Conservation (phyloP, 2,113 vertebrate species). For the Microtus richardsoni region DNA sequence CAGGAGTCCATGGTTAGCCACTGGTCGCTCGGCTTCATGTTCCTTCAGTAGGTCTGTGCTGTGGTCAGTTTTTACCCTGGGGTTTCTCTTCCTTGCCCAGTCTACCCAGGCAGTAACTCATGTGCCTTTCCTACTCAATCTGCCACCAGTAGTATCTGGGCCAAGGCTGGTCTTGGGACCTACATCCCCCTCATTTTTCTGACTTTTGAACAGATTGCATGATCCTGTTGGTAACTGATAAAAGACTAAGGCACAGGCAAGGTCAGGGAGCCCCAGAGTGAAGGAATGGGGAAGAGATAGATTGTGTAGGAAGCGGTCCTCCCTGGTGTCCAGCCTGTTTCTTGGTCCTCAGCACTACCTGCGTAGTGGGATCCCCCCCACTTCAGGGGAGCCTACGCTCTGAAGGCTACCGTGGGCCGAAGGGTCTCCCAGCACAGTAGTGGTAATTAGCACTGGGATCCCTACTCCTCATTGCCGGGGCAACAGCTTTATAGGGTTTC, state of each 20-base stretch:
- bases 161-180: background rate
- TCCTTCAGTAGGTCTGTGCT: background rate
- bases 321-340: background rate
- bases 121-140: slow-evolving; percentile 79
- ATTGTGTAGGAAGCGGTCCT: background rate
- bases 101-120: slow-evolving; percentile 14
- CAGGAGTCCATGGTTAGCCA: background rate
- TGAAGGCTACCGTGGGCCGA: too few species aligned
- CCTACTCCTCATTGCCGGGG: background rate
- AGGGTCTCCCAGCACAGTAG: background rate
- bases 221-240: background rate
- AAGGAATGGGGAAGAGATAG: background rate
- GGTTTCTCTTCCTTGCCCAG: background rate
- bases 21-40: slow-evolving; percentile 41
- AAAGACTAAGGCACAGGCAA: background rate
- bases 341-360: background rate
- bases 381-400: background rate
- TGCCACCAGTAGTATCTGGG: background rate
- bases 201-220: background rate
- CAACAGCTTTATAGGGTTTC: background rate
- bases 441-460: background rate
- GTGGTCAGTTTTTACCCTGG: background rate
- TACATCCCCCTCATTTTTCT: background rate
- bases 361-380: background rate
- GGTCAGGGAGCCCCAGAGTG: background rate